phyloP scores from a whole-genome alignment of 2,113 vertebrate species.

The Aramus guarauna region DNA sequence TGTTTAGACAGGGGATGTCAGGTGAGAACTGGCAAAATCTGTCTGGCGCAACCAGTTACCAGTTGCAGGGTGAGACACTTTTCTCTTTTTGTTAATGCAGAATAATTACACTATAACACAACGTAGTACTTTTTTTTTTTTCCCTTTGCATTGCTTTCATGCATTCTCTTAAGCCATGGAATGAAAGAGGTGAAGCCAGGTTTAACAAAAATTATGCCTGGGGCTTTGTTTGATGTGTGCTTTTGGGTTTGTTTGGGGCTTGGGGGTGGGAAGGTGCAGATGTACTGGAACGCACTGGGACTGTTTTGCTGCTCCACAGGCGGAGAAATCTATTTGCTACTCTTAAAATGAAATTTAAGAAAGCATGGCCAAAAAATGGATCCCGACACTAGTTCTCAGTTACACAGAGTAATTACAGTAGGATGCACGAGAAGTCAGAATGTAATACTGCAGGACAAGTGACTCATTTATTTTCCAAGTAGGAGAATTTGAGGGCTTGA shows the following conservation, averaged over 20 bases:
- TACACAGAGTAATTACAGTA: neutral
- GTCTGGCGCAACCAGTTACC: neutral
- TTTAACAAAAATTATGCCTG: neutral
- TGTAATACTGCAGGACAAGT: neutral
- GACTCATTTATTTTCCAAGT: neutral
- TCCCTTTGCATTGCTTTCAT: neutral
- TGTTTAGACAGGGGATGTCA: neutral
- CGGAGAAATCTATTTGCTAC: neutral
- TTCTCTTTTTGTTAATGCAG: neutral
- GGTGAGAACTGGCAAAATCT: neutral
- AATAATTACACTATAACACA: neutral
- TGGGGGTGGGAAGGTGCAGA: neutral
- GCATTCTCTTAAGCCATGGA: neutral
- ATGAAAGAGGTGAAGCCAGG: neutral
- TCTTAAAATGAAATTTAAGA: neutral
- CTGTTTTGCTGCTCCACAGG: neutral
- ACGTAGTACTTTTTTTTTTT: accelerated
- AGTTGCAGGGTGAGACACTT: neutral
- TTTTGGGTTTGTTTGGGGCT: neutral
- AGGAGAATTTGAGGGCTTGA: neutral
- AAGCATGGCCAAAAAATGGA: neutral
- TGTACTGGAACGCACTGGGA: neutral
- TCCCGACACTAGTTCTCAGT: neutral
- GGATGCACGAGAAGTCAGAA: neutral
- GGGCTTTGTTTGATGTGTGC: neutral